Conservation (phyloP, 2,797 vertebrate genomes). For the Serranus cabrilla region DNA sequence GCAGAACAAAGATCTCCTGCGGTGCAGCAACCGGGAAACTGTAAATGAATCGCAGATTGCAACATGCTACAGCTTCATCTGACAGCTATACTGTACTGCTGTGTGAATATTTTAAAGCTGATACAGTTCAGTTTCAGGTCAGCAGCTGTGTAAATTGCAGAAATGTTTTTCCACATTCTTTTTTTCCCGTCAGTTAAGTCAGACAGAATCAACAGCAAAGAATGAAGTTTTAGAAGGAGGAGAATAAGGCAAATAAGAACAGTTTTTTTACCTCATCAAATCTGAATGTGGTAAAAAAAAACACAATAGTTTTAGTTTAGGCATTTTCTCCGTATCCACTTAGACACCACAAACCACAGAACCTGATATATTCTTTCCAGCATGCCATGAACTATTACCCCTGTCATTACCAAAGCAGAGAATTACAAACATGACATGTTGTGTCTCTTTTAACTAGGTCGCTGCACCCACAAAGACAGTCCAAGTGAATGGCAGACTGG, state of each 20-base stretch:
- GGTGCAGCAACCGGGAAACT: conserved; percentile 53
- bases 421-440: conserved; percentile 54
- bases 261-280: background rate
- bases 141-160: conserved; percentile 37
- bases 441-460: conserved; percentile 76
- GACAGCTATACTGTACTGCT: conserved; percentile 43
- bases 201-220: conserved; percentile 13
- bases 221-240: conserved; percentile 2
- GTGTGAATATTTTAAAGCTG: conserved; percentile 33
- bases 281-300: background rate
- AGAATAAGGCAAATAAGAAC: background rate
- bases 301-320: background rate
- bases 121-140: conserved; percentile 65
- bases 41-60: conserved; percentile 55
- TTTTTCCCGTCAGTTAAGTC: conserved; percentile 17
- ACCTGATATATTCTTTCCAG: conserved; percentile 22
- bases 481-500: conserved; percentile 85
- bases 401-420: conserved; percentile 26
- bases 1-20: conserved; percentile 56
- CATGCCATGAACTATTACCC: conserved; percentile 19
- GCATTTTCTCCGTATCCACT: background rate
- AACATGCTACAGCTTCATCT: conserved; percentile 41
- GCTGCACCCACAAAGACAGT: conserved; percentile 81
- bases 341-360: conserved; percentile 15
- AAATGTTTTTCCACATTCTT: background rate